Evolutionary conservation across 2,113 vertebrate genomes (phyloP).

Genomic region (Phyllopteryx taeniolatus): DNA sequence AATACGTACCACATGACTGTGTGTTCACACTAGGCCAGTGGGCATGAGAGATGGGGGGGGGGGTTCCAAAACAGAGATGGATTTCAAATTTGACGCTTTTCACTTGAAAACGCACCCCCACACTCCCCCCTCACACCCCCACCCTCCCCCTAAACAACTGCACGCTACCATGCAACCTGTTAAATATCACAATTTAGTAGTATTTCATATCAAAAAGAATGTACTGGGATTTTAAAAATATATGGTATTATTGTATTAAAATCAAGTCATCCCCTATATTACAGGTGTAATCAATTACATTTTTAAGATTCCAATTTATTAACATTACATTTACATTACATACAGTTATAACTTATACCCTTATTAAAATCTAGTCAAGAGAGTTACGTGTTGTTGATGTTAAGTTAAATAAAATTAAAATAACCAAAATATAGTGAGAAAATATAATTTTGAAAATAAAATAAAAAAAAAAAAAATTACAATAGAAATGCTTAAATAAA

Average conservation of each 20-base stretch:
- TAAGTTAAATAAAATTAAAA: no score
- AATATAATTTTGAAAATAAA: no score
- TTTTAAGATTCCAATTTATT: neutral
- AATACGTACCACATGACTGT: conserved; percentile 95
- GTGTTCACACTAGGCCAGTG: conserved; percentile 68
- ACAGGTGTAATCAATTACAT: neutral
- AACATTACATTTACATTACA: neutral
- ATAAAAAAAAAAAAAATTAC: no score
- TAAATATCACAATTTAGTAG: no score
- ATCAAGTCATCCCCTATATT: neutral
- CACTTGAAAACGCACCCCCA: neutral
- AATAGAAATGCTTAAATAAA: no score
- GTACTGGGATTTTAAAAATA: neutral
- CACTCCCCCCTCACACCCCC: no score
- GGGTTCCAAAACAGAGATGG: conserved; percentile 30
- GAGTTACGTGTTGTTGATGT: neutral
- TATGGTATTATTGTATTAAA: neutral
- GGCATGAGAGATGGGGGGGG: conserved; percentile 39
- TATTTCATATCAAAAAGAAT: no score
- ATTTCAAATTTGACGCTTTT: conserved; percentile 32
- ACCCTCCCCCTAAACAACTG: conserved; percentile 70
- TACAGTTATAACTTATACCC: neutral
- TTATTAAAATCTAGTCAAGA: neutral
- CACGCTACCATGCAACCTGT: conserved; percentile 48
- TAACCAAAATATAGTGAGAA: no score